These are phyloP conservation scores for Hirundo rustica DNA, from an alignment of 2,797 vertebrate genomes.

Conservation along the genomic window DNA sequence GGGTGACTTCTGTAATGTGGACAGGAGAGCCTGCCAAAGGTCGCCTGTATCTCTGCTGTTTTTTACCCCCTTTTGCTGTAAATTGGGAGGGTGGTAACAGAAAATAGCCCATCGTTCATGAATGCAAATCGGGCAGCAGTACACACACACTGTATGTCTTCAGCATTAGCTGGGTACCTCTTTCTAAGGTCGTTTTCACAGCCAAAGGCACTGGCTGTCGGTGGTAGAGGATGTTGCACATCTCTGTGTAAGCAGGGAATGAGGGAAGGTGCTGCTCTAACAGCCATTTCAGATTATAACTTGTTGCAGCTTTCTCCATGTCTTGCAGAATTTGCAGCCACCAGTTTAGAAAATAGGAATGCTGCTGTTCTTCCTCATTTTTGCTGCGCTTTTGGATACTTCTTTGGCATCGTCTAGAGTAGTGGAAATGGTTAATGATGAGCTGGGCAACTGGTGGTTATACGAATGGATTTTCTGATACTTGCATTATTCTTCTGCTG, in stretches of 20 bases:
- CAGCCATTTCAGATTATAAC: constrained; percentile 8
- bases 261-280: neutral
- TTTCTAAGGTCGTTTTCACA: neutral
- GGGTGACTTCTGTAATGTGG: neutral
- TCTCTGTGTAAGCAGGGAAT: neutral
- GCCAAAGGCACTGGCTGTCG: neutral
- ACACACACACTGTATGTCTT: accelerated
- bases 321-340: neutral
- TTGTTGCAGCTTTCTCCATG: neutral
- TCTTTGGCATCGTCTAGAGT: neutral
- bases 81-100: neutral
- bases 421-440: neutral
- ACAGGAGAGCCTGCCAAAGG: neutral
- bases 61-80: neutral
- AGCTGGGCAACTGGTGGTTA: neutral
- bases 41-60: neutral
- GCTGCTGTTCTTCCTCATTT: neutral
- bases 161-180: neutral
- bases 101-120: neutral
- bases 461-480: neutral
- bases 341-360: neutral
- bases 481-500: neutral
- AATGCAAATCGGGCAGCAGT: neutral
- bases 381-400: neutral
- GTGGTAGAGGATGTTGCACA: neutral